Conservation (phyloP, 2,888 invertebrate genomes). For the Sinhomidia bicolor region DNA sequence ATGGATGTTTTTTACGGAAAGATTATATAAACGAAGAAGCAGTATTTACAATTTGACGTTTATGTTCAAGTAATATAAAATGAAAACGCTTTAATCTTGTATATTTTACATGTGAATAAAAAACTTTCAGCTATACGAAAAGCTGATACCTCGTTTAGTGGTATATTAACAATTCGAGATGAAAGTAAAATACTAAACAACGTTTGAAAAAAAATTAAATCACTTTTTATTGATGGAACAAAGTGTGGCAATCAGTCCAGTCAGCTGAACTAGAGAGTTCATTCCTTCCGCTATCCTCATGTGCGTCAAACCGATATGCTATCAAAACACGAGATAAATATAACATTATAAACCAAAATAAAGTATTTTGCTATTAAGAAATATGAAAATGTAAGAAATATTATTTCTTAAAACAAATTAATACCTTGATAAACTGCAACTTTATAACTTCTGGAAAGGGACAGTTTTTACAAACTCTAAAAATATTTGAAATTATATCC, state of each 20-base stretch:
- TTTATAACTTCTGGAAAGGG: slow-evolving; percentile 91
- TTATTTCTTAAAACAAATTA: too few relatives aligned
- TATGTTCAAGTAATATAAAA: not conserved
- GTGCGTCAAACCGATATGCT: slow-evolving; percentile 96
- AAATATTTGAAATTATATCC: slow-evolving; percentile 97
- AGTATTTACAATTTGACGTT: slow-evolving; percentile 6
- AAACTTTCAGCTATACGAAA: too few relatives aligned
- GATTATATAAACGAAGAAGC: slow-evolving; percentile 30
- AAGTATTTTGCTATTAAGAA: too few relatives aligned
- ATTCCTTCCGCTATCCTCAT: slow-evolving; percentile 95
- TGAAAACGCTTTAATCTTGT: too few relatives aligned
- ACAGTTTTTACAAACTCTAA: slow-evolving; percentile 95
- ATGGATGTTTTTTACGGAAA: slow-evolving; percentile 36
- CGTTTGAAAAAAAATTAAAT: too few relatives aligned
- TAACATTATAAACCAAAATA: too few relatives aligned
- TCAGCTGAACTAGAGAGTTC: slow-evolving; percentile 93
- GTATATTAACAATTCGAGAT: too few relatives aligned
- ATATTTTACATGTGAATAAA: too few relatives aligned
- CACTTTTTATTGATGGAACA: slow-evolving; percentile 83
- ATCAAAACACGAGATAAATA: too few relatives aligned
- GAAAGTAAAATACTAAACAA: too few relatives aligned
- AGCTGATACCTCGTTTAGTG: too few relatives aligned
- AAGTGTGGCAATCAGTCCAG: slow-evolving; percentile 92
- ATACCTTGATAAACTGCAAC: slow-evolving; percentile 90
- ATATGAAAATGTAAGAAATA: too few relatives aligned